These are phyloP conservation scores for Melipona bicolor DNA, from an alignment of 2,888 invertebrate species.

Conservation along the genomic window DNA sequence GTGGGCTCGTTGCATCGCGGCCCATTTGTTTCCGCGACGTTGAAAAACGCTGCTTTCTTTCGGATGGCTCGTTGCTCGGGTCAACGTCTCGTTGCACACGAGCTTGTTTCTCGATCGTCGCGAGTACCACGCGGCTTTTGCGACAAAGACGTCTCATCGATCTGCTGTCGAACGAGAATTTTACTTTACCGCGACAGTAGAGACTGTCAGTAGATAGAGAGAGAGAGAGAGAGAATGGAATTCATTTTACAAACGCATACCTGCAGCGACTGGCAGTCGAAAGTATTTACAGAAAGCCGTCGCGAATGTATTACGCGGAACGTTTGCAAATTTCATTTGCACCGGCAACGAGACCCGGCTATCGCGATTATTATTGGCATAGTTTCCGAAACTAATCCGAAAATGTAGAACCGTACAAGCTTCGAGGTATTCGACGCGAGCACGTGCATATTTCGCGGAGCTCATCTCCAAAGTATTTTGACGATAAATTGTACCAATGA, in stretches of 20 bases:
- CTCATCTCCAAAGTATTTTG: no score
- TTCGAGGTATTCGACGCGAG: not conserved
- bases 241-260: not conserved
- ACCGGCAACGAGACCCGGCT: not conserved
- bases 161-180: not conserved
- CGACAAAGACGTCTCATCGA: slow-evolving; percentile 6
- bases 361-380: not conserved
- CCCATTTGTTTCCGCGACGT: slow-evolving; percentile 76
- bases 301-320: not conserved
- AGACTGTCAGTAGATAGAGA: no score
- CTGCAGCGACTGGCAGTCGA: not conserved
- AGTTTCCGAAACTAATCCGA: not conserved
- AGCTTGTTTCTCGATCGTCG: no score
- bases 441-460: not conserved
- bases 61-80: slow-evolving; percentile 35
- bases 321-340: not conserved
- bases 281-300: not conserved
- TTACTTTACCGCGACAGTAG: not conserved
- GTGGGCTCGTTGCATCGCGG: slow-evolving; percentile 69
- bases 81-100: slow-evolving; percentile 62
- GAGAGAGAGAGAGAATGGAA: not conserved
- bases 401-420: not conserved
- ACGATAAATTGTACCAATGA: no score
- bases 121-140: no score
- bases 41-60: slow-evolving; percentile 74